Evolutionary conservation across 2,113 vertebrate species (phyloP).

Genomic region (Chionis minor): DNA sequence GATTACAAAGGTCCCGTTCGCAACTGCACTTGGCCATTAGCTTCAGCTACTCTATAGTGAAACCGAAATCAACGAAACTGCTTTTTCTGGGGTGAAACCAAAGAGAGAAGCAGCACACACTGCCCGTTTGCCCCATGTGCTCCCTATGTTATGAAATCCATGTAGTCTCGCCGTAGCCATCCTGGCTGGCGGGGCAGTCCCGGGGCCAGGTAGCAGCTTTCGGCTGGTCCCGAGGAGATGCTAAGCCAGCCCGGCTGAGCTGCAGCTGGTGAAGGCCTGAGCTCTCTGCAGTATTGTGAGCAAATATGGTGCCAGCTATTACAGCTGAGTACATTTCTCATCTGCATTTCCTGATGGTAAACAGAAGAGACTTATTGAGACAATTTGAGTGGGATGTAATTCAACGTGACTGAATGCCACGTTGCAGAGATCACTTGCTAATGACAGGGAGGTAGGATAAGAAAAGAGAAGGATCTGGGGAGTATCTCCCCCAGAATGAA

Average conservation of each 20-base stretch:
- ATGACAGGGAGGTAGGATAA: background rate
- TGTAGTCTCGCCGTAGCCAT: background rate
- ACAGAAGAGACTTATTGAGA: background rate
- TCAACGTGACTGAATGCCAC: background rate
- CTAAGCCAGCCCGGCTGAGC: background rate
- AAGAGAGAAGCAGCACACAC: background rate
- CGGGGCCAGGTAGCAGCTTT: background rate
- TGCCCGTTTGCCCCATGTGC: background rate
- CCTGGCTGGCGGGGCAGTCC: background rate
- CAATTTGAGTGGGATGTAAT: constrained; percentile 17
- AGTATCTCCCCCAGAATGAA: background rate
- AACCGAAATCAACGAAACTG: rapidly evolving
- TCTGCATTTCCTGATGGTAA: constrained; percentile 29
- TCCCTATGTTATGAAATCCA: background rate
- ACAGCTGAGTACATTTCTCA: background rate
- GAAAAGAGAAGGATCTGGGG: background rate
- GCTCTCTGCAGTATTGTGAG: background rate
- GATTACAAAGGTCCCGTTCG: background rate
- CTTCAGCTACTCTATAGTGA: background rate
- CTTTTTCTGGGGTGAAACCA: background rate
- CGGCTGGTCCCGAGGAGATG: background rate
- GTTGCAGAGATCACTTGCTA: background rate
- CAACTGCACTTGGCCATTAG: background rate
- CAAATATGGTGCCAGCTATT: background rate
- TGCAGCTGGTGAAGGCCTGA: background rate